Evolutionary conservation across 2,113 vertebrate genomes (phyloP).

Genomic region (Suncus etruscus): DNA sequence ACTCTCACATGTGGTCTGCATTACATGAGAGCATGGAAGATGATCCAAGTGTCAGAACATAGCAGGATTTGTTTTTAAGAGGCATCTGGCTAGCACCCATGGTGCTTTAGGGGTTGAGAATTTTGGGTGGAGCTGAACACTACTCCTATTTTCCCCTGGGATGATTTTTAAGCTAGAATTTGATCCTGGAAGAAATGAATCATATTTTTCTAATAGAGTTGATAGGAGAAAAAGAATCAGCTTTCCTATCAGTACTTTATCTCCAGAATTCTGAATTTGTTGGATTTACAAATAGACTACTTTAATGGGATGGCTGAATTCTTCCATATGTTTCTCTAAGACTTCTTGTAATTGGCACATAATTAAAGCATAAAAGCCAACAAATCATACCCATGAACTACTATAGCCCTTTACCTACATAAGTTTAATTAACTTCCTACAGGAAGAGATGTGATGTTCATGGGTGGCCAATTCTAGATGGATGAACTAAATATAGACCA

Average conservation of each 20-base stretch:
- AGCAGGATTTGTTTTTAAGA: conserved; percentile 37
- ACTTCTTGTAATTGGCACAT: neutral
- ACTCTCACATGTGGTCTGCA: conserved; percentile 75
- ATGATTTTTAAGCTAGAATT: neutral
- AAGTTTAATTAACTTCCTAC: neutral
- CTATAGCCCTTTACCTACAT: neutral
- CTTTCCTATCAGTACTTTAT: neutral
- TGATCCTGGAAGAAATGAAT: neutral
- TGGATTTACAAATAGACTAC: neutral
- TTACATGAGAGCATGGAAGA: conserved; percentile 75
- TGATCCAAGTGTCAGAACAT: conserved; percentile 77
- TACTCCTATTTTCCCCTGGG: neutral
- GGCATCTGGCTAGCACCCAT: conserved; percentile 75
- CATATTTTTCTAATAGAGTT: neutral
- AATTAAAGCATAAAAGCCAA: neutral
- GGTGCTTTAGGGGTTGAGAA: conserved; percentile 63
- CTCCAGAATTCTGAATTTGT: neutral
- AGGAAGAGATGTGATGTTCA: neutral
- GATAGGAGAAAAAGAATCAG: neutral
- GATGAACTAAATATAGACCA: neutral
- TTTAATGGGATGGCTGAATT: neutral
- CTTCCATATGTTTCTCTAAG: neutral
- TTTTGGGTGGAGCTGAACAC: neutral
- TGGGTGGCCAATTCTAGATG: neutral
- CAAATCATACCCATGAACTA: neutral